A percentile compares a stretch with the other conserved stretches of the same genome.
Conservation (phyloP, 1,140 invertebrate species). For the Aethina tumida region DNA sequence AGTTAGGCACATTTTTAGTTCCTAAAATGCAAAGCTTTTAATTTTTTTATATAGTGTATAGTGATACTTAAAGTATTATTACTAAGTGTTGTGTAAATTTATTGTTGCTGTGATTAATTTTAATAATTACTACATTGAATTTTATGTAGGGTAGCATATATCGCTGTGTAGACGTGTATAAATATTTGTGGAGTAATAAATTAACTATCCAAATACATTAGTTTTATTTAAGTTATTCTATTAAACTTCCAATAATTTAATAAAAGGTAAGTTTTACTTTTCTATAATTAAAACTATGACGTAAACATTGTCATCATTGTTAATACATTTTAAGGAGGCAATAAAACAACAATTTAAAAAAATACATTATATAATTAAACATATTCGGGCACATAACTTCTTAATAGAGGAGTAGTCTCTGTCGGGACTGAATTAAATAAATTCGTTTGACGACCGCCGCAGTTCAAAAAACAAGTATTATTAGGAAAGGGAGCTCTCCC, state of each 20-base stretch:
- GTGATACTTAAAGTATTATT: conserved; percentile 26
- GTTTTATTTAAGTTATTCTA: conserved; percentile 2
- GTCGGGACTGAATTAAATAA: too few species aligned
- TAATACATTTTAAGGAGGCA: too few species aligned
- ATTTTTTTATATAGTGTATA: conserved; percentile 19
- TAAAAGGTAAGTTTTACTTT: too few species aligned
- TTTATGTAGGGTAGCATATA: conserved; percentile 24
- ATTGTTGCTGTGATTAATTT: conserved; percentile 39
- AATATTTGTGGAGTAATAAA: conserved; percentile 29
- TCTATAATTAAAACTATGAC: too few species aligned
- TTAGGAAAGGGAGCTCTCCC: conserved; percentile 48
- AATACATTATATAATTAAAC: too few species aligned
- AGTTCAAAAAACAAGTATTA: too few species aligned
- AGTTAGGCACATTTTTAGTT: conserved; percentile 13
- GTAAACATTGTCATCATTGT: too few species aligned
- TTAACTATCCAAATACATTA: conserved; percentile 6
- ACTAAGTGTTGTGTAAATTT: conserved; percentile 34
- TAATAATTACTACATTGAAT: conserved; percentile 25
- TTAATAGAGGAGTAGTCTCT: too few species aligned
- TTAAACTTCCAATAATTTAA: not conserved
- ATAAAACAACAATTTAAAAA: too few species aligned
- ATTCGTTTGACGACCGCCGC: too few species aligned
- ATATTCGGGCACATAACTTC: too few species aligned
- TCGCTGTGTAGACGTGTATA: conserved; percentile 37
- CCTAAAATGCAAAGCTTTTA: conserved; percentile 16